These are phyloP conservation scores for Catharus fuscescens DNA, from an alignment of 2,113 vertebrate species.

Conservation along the genomic window DNA sequence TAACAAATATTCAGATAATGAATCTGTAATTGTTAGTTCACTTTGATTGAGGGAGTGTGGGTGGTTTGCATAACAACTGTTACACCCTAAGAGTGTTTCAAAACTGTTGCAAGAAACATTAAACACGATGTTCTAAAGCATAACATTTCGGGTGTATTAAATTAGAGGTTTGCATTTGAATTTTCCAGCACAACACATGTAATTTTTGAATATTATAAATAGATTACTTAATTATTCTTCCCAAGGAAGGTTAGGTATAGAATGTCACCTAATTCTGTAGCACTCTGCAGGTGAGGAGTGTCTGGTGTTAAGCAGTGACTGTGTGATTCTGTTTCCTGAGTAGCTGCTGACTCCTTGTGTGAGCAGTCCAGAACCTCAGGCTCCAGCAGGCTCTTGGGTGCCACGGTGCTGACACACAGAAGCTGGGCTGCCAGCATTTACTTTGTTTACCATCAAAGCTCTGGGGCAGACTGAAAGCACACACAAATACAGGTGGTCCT, in stretches of 20 bases:
- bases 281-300: background rate
- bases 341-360: background rate
- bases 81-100: background rate
- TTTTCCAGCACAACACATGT: background rate
- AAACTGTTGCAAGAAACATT: conserved; percentile 5
- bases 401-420: background rate
- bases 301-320: background rate
- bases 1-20: background rate
- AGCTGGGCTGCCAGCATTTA: background rate
- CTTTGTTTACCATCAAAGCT: background rate
- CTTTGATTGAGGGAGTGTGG: background rate
- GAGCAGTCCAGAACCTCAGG: background rate
- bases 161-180: background rate
- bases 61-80: conserved; percentile 21
- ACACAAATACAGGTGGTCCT: background rate
- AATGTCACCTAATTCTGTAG: background rate
- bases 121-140: background rate
- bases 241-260: background rate
- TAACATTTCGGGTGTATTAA: background rate
- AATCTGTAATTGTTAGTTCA: conserved; percentile 5
- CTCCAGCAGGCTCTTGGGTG: background rate
- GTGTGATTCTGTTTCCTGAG: background rate
- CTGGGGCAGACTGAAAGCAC: background rate
- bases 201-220: background rate
- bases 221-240: background rate